Percentiles rank a stretch among this genome's conserved stretches.
Conservation (phyloP, 2,888 invertebrate species). For the Andrena fulva region DNA sequence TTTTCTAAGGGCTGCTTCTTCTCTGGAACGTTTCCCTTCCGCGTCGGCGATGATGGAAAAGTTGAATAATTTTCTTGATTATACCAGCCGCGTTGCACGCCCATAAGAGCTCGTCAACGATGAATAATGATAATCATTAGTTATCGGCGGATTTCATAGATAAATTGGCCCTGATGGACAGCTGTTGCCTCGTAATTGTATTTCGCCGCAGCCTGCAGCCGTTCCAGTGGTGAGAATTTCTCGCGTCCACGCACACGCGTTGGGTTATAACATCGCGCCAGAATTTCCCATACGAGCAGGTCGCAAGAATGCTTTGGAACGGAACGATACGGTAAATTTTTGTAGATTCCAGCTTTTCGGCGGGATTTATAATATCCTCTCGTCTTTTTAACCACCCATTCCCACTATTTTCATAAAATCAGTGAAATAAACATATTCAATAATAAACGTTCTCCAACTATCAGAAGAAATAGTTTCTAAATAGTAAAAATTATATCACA, state of each 20-base stretch:
- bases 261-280: conserved; percentile 11
- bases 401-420: too few species aligned
- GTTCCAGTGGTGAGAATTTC: conserved; percentile 38
- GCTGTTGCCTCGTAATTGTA: conserved; percentile 65
- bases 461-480: too few species aligned
- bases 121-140: conserved; percentile 65
- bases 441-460: too few species aligned
- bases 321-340: background rate
- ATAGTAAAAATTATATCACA: too few species aligned
- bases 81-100: conserved; percentile 22
- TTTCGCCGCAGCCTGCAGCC: conserved; percentile 57
- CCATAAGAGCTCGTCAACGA: conserved; percentile 56
- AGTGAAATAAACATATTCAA: too few species aligned
- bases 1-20: background rate
- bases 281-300: conserved; percentile 8
- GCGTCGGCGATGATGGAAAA: conserved; percentile 3
- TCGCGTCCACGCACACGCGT: conserved; percentile 48
- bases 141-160: conserved; percentile 63
- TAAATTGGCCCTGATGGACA: conserved; percentile 67
- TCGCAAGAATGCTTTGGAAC: conserved; percentile 23
- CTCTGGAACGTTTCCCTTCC: background rate
- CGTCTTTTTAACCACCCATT: too few species aligned
- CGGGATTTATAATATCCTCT: too few species aligned
- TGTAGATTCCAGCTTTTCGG: background rate
- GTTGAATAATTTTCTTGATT: conserved; percentile 53